Evolutionary conservation across 2,113 vertebrate genomes (phyloP).

Genomic region (Okapia johnstoni): DNA sequence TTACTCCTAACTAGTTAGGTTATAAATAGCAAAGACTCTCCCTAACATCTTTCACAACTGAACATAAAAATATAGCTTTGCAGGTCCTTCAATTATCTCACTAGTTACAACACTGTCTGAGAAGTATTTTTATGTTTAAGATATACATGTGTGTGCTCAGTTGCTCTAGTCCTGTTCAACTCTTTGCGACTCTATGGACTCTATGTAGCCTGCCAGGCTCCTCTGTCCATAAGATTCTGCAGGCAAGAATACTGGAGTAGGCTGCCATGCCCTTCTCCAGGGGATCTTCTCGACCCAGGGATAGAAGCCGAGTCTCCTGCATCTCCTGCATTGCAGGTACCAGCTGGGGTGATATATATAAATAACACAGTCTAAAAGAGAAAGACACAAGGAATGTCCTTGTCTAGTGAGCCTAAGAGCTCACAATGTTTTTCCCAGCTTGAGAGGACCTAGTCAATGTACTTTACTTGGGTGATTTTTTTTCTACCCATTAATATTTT

Average conservation of each 20-base stretch:
- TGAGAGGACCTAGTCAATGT: not conserved
- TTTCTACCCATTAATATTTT: not conserved
- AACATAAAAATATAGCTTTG: not conserved
- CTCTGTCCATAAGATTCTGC: not conserved
- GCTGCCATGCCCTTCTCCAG: not conserved
- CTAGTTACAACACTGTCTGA: not conserved
- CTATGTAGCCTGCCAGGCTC: not conserved
- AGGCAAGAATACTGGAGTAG: not conserved
- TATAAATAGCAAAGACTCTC: not conserved
- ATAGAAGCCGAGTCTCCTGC: not conserved
- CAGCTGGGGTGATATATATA: not conserved
- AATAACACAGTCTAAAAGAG: not conserved
- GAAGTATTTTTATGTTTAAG: not conserved
- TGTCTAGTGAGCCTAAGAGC: not conserved
- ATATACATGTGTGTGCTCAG: not conserved
- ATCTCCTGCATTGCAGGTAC: not conserved
- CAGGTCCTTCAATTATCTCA: not conserved
- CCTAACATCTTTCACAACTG: not conserved
- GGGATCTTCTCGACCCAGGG: not conserved
- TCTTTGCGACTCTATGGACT: not conserved
- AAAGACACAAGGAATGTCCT: not conserved
- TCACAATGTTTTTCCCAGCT: not conserved
- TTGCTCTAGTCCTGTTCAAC: not conserved
- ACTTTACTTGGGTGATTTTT: not conserved
- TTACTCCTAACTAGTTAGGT: not conserved